phyloP scores from a whole-genome alignment of 1,140 invertebrate genomes.

The Drosophila orosa region DNA sequence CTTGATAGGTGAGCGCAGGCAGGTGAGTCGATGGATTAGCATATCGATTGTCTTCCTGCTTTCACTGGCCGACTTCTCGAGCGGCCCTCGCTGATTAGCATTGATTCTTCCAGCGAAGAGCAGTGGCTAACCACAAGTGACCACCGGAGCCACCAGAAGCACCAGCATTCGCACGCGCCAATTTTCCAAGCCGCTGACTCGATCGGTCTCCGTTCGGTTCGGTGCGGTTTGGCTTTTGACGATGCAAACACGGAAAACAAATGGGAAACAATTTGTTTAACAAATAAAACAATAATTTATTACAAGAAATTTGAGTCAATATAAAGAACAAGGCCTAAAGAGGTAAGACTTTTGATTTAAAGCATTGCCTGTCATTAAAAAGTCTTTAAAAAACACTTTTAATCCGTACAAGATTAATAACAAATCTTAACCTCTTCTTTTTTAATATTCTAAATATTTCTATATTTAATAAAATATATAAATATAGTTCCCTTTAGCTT shows the following conservation, averaged over 20 bases:
- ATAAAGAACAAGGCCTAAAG: too few relatives aligned
- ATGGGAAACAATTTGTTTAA: neutral
- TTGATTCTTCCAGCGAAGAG: constrained; percentile 53
- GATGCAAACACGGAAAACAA: neutral
- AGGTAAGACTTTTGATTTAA: too few relatives aligned
- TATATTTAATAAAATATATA: neutral
- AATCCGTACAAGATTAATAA: too few relatives aligned
- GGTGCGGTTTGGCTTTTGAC: neutral
- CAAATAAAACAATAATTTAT: too few relatives aligned
- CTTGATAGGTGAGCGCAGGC: constrained; percentile 7
- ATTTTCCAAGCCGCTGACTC: constrained; percentile 71
- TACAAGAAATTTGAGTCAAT: too few relatives aligned
- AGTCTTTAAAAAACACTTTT: too few relatives aligned
- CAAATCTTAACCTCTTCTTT: too few relatives aligned
- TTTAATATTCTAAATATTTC: neutral
- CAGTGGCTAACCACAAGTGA: constrained; percentile 31
- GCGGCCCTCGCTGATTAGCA: constrained; percentile 56
- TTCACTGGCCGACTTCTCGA: constrained; percentile 45
- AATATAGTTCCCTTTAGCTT: too few relatives aligned
- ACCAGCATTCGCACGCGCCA: constrained; percentile 69
- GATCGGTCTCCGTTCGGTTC: constrained; percentile 20
- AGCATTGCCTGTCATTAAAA: too few relatives aligned
- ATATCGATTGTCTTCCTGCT: constrained; percentile 66
- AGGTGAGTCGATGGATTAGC: constrained; percentile 41
- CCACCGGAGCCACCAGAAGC: constrained; percentile 21